These are phyloP conservation scores for Meteorus cinctellus DNA, from an alignment of 2,888 invertebrate species.

Conservation along the genomic window DNA sequence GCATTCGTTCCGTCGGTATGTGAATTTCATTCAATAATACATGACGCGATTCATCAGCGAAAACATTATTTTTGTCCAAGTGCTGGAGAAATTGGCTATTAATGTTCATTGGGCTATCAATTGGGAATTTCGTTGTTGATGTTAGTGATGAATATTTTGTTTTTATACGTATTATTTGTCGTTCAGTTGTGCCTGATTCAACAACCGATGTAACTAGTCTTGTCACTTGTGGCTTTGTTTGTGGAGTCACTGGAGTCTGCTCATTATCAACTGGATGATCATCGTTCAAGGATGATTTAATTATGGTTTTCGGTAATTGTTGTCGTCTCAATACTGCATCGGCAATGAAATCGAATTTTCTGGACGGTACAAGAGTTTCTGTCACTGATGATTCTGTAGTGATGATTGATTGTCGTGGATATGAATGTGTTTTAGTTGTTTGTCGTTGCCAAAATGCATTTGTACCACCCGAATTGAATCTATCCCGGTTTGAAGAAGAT, in stretches of 20 bases:
- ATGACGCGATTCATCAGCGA: slow-evolving; percentile 20
- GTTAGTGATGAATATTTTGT: slow-evolving; percentile 69
- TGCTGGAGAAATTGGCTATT: background rate
- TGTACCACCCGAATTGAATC: slow-evolving; percentile 2
- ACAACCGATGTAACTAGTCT: slow-evolving; percentile 74
- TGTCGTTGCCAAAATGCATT: slow-evolving; percentile 47
- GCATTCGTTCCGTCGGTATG: slow-evolving; percentile 55
- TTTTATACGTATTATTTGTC: slow-evolving; percentile 72
- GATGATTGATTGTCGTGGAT: slow-evolving; percentile 57
- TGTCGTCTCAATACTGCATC: slow-evolving; percentile 66
- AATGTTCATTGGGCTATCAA: slow-evolving; percentile 48
- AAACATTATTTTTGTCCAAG: slow-evolving; percentile 30
- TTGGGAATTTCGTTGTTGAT: slow-evolving; percentile 65
- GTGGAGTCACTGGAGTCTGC: slow-evolving; percentile 61
- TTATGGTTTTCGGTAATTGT: slow-evolving; percentile 61
- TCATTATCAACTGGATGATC: slow-evolving; percentile 55
- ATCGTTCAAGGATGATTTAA: slow-evolving; percentile 41
- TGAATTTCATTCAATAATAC: slow-evolving; percentile 61
- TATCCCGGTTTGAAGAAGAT: background rate
- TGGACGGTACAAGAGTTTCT: slow-evolving; percentile 69
- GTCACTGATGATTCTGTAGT: slow-evolving; percentile 62
- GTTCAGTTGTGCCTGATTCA: slow-evolving; percentile 73
- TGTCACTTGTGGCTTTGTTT: slow-evolving; percentile 68
- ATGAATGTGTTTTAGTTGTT: slow-evolving; percentile 56
- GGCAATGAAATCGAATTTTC: slow-evolving; percentile 68